Evolutionary conservation across 1,140 invertebrate species (phyloP).

Genomic region (Drosophila pachea): DNA sequence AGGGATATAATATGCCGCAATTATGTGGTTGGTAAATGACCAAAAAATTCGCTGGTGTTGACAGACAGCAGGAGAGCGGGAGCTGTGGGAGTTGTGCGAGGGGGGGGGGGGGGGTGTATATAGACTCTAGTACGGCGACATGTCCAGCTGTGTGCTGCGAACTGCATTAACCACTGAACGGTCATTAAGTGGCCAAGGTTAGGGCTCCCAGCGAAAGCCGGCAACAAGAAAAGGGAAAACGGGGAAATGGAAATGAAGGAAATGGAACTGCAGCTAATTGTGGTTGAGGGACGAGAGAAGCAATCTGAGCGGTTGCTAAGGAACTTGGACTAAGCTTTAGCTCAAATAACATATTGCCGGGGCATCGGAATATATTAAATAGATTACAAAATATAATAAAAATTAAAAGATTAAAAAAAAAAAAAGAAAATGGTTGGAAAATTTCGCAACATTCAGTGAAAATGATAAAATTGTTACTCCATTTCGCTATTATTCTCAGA

Average conservation of each 20-base stretch:
- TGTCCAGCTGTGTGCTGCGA: constrained; percentile 17
- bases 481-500: too few species aligned
- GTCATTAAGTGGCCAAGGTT: constrained; percentile 71
- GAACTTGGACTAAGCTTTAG: too few species aligned
- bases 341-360: too few species aligned
- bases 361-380: too few species aligned
- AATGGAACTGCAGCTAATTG: not conserved
- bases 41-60: constrained; percentile 77
- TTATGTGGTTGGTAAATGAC: constrained; percentile 76
- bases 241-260: constrained; percentile 6
- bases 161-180: constrained; percentile 62
- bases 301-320: too few species aligned
- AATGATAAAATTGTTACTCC: too few species aligned
- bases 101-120: not conserved
- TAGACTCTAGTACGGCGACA: not conserved
- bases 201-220: constrained; percentile 14
- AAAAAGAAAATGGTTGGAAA: too few species aligned
- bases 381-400: too few species aligned
- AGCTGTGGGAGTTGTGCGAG: too few species aligned
- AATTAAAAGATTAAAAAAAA: too few species aligned
- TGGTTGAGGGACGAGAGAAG: not conserved
- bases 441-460: too few species aligned
- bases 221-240: not conserved
- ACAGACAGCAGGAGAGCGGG: constrained; percentile 58
- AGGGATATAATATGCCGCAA: constrained; percentile 72